Conservation (phyloP, 2,888 invertebrate genomes). For the Eilema depressum region DNA sequence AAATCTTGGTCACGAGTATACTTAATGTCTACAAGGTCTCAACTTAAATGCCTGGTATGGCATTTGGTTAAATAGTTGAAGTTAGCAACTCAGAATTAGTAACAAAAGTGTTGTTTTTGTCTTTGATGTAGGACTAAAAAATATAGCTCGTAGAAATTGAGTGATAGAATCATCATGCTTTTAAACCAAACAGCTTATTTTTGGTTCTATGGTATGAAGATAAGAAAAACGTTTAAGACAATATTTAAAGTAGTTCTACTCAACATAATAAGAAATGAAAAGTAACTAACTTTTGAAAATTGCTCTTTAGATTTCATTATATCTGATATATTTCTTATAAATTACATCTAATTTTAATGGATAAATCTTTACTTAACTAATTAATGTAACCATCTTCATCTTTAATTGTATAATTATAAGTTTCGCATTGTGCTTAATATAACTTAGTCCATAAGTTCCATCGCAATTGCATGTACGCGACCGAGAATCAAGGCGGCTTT, state of each 20-base stretch:
- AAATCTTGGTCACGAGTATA: too few species aligned
- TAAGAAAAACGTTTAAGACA: too few species aligned
- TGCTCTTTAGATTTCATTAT: constrained; percentile 19
- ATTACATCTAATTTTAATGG: constrained; percentile 23
- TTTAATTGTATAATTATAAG: constrained; percentile 54
- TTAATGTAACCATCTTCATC: constrained; percentile 51
- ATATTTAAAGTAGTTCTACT: background rate
- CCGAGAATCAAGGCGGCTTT: constrained; percentile 20
- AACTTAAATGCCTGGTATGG: too few species aligned
- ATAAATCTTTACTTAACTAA: constrained; percentile 46
- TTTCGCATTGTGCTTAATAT: constrained; percentile 48
- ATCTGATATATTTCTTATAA: constrained; percentile 10
- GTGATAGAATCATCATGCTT: too few species aligned
- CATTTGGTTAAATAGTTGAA: too few species aligned
- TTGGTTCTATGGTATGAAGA: too few species aligned
- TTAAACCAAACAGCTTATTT: too few species aligned
- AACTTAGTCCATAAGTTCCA: constrained; percentile 44
- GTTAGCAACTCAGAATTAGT: too few species aligned
- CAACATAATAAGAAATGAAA: background rate
- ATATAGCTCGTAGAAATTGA: too few species aligned
- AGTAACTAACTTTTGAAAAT: background rate
- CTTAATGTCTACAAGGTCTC: too few species aligned
- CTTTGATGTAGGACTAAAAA: too few species aligned
- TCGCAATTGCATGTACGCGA: constrained; percentile 34
- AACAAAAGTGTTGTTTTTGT: too few species aligned